Base-by-base conservation (phyloP, 2,888 invertebrate species). In the Agonopterix alstromeriana region DNA sequence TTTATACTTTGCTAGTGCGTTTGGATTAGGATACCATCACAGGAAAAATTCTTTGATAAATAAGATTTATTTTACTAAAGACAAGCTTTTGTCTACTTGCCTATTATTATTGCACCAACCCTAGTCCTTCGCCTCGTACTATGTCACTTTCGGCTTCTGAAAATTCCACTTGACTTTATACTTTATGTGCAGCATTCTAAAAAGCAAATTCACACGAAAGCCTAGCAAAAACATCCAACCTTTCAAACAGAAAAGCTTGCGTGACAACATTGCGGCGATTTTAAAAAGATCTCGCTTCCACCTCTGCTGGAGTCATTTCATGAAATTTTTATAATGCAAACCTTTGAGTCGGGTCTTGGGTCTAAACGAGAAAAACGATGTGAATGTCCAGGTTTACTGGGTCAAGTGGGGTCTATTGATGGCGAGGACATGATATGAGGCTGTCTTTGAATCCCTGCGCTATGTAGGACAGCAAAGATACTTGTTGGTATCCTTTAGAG, bases 321-420 rank as follows among this genome's bases (percentile, higher is more conserved):
- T 82, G 72, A 78, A 76, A 70, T 56, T 72, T 83, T 78, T 77
- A 82, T 75, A 64, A 63, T 60, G 59, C 55, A 59, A 56, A 64
- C 71, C 77, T 80, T 82, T 82, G 77, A 78, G 67, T 61, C 63
- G 61, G 60, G 63, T 62, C 70, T 65, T 55, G 57, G 56, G 61
- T 61, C 57, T 76, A 73, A 75, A 73, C 68, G 73, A 70, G 75
- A 45, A 46, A 66, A 73, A 75, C 73, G 74, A 70, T 70, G 67
- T 77, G 77, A 77, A 78, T 74, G 75, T 69, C 63, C 64, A 64
- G 65, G 76, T 71, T 76, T 72, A 81, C 61, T 78, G 61, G 81
- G 81, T 82, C 80, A 78, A 78, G 80, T 67, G 70, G 52, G 60
- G 65, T 61, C 76, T 73, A 27, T 81, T 77, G 79, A 82, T 64